Base-by-base conservation (phyloP, 2,113 vertebrate species). In the Microcebus lehilahytsara region DNA sequence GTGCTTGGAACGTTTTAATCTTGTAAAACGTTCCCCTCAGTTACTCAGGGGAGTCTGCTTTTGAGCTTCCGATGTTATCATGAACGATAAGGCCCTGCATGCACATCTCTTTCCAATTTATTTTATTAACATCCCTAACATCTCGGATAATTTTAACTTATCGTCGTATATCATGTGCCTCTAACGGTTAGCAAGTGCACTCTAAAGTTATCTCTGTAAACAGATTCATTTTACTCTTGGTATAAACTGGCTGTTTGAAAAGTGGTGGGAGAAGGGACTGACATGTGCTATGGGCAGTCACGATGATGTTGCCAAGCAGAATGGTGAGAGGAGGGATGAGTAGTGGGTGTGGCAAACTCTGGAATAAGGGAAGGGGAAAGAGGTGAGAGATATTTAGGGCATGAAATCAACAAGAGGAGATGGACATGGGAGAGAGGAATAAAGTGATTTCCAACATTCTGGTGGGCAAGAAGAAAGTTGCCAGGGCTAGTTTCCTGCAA, bases 61-160 rank as follows among this genome's bases (percentile, higher is more conserved):
- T 93, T 42, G 53, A 80, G 92, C 77, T 75, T 51, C n/a, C 5
- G 53, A 60, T 95, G 53, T 51, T 89, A 85, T 85, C 58, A 42
- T 80, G 81, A 92, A 91, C 0, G 27, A 91, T 89, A 89, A 94
- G 72, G 62, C 51, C 53, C 30, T 4, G 2, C 1, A 37, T 83
- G 37, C 30, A 78, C 75, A 96, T 80, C 81, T 88, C 74, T 86
- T 96, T 90, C 72, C 86, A 95, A 90, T 95, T 97, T 86, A 64
- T 84, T 98, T 92, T 89, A 94, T 91, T 96, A 93, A 93, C 30
- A 67, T 77, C 95, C 83, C 87, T 93, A 85, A 85, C 19, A 79
- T 71, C 81, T 89, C 83, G 90, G 89, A 96, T 74, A 96, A 83
- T 91, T 97, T 97, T 96, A 95, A 93, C 58, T 62, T 89, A 32